Conservation (phyloP, 1,140 invertebrate species). For the Marisa cornuarietis region DNA sequence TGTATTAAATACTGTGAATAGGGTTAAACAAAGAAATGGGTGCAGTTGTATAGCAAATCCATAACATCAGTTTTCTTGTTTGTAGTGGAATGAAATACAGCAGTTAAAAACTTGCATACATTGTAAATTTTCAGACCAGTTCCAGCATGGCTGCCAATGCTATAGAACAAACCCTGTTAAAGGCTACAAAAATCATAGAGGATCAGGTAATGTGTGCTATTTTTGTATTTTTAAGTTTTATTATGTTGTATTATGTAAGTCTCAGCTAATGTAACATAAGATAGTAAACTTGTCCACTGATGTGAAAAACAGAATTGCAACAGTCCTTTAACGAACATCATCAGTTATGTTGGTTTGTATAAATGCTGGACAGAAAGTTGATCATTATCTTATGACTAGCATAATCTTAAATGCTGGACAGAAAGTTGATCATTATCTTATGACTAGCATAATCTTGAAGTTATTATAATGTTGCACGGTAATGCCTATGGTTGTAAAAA, state of each 20-base stretch:
- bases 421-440: too few species aligned
- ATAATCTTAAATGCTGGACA: not conserved
- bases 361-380: not conserved
- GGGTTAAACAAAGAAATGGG: too few species aligned
- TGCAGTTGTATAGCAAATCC: too few species aligned
- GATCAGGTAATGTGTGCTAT: conserved; percentile 65
- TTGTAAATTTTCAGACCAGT: not conserved
- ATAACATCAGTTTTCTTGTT: too few species aligned
- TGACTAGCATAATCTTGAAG: too few species aligned
- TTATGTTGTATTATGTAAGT: not conserved
- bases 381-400: too few species aligned
- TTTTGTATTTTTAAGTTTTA: not conserved
- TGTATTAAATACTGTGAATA: too few species aligned
- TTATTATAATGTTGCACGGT: too few species aligned
- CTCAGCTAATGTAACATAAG: not conserved
- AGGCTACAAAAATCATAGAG: conserved; percentile 81
- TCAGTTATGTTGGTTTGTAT: not conserved
- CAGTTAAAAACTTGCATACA: too few species aligned
- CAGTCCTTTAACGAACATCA: not conserved
- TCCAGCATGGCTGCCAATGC: conserved; percentile 38
- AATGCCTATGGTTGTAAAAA: too few species aligned
- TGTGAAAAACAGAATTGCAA: not conserved
- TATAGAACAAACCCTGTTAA: conserved; percentile 73
- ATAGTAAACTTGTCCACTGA: not conserved
- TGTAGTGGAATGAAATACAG: too few species aligned